Conservation (phyloP, 2,797 vertebrate genomes). For the Loris lydekkerianus region DNA sequence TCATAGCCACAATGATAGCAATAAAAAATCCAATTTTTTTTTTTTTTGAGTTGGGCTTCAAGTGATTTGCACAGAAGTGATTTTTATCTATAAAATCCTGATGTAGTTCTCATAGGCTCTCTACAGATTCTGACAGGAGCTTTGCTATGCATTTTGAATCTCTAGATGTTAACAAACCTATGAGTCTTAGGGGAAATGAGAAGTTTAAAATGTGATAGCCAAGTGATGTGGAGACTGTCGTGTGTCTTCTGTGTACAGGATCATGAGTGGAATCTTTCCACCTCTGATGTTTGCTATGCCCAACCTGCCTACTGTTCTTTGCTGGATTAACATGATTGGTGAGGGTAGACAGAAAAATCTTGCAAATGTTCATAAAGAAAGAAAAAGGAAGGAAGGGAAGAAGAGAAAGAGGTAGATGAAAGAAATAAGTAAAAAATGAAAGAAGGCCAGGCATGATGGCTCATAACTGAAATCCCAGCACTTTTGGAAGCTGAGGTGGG, state of each 20-base stretch:
- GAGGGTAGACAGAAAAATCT: neutral
- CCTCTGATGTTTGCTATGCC: neutral
- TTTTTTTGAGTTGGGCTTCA: neutral
- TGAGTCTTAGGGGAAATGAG: neutral
- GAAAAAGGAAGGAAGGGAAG: neutral
- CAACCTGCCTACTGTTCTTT: neutral
- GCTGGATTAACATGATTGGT: neutral
- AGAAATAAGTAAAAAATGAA: neutral
- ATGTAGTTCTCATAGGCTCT: neutral
- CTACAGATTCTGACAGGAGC: neutral
- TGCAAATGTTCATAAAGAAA: neutral
- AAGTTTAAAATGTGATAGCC: neutral
- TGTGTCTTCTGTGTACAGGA: neutral
- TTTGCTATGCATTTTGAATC: neutral
- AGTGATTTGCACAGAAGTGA: neutral
- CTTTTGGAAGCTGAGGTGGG: neutral
- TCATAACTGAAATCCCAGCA: neutral
- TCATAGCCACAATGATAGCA: neutral
- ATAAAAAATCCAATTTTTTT: neutral
- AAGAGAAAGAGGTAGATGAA: neutral
- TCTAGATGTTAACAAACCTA: slow-evolving; percentile 1
- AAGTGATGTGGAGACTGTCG: neutral
- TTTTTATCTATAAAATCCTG: slow-evolving; percentile 4
- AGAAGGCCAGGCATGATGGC: neutral
- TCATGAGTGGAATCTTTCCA: neutral